These are phyloP conservation scores for Hedychridium roseum DNA, from an alignment of 2,888 invertebrate genomes.

Conservation along the genomic window DNA sequence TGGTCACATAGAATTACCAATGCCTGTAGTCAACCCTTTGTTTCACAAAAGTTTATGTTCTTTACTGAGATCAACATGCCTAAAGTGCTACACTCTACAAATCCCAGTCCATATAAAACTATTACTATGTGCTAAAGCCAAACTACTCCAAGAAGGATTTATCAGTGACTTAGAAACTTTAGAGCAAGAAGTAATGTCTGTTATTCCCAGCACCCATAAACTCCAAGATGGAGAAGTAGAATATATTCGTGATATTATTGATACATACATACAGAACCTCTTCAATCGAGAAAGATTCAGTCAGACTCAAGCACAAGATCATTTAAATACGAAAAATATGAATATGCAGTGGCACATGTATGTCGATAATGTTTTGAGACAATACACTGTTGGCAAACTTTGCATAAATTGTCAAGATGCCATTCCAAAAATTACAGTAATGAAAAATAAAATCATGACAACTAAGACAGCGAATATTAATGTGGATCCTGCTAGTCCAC, in stretches of 20 bases:
- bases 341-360: constrained; percentile 65
- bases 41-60: constrained; percentile 79
- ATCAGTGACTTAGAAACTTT: constrained; percentile 77
- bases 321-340: constrained; percentile 63
- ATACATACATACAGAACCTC: constrained; percentile 61
- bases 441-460: constrained; percentile 71
- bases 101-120: constrained; percentile 68
- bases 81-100: constrained; percentile 76
- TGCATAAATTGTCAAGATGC: constrained; percentile 68
- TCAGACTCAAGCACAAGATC: constrained; percentile 51
- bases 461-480: constrained; percentile 14
- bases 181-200: constrained; percentile 61
- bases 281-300: constrained; percentile 36
- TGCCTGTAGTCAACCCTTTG: constrained; percentile 90
- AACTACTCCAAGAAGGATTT: constrained; percentile 77
- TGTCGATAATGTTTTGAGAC: constrained; percentile 64
- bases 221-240: constrained; percentile 38
- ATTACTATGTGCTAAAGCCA: constrained; percentile 74
- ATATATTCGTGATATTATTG: constrained; percentile 63
- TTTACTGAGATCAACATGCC: constrained; percentile 75
- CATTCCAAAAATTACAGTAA: constrained; percentile 68
- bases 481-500: not conserved
- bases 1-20: constrained; percentile 90
- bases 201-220: constrained; percentile 39
- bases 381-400: constrained; percentile 63